These are phyloP conservation scores for Lichenostomus cassidix DNA, from an alignment of 2,113 vertebrate species.

Conservation along the genomic window DNA sequence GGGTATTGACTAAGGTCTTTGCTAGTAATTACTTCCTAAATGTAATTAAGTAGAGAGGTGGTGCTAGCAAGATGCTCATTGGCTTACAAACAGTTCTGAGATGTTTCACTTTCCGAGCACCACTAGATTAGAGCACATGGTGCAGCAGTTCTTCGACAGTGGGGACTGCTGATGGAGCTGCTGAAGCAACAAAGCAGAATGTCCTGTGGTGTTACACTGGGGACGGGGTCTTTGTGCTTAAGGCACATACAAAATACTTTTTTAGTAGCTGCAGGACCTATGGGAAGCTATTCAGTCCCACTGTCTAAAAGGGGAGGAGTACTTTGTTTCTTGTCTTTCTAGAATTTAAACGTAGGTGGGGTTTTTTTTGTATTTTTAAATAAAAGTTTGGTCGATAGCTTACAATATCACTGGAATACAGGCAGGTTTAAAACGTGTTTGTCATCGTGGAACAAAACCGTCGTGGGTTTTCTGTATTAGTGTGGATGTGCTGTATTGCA, in stretches of 20 bases:
- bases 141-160: background rate
- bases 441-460: background rate
- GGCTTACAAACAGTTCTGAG: background rate
- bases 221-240: background rate
- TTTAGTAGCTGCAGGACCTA: background rate
- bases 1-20: background rate
- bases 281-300: background rate
- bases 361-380: background rate
- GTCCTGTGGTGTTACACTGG: rapidly evolving
- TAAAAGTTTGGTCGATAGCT: background rate
- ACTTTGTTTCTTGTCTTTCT: background rate
- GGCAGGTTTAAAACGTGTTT: background rate
- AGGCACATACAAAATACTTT: background rate
- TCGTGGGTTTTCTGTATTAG: background rate
- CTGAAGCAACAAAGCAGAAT: background rate
- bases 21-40: background rate
- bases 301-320: background rate
- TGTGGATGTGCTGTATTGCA: background rate
- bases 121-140: background rate
- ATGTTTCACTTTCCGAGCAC: background rate
- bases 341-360: background rate
- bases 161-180: rapidly evolving
- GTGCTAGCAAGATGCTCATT: background rate
- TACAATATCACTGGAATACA: background rate
- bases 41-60: background rate